phyloP scores from a whole-genome alignment of 2,113 vertebrate species.

The Xiphophorus maculatus region DNA sequence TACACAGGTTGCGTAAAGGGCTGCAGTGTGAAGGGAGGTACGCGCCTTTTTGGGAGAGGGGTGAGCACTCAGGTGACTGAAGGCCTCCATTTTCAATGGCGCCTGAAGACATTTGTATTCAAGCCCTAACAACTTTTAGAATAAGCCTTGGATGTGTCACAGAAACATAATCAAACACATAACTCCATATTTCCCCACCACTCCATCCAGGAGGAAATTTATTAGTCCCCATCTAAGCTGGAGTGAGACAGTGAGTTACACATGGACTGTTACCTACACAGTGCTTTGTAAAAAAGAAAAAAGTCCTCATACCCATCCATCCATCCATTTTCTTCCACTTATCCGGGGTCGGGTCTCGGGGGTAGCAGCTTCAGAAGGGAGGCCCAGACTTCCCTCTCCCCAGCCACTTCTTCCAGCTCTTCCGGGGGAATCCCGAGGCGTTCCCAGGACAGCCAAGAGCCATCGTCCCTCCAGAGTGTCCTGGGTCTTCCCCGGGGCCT shows the following conservation, averaged over 20 bases:
- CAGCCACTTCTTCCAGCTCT: no score
- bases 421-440: no score
- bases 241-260: not conserved
- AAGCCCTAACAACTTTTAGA: slow-evolving; percentile 32
- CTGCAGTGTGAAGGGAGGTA: slow-evolving; percentile 8
- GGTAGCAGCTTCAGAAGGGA: no score
- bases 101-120: slow-evolving; percentile 35
- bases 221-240: not conserved
- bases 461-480: no score
- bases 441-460: no score
- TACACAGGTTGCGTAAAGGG: slow-evolving; percentile 28
- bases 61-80: slow-evolving; percentile 2
- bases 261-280: not conserved
- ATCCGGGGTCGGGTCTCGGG: no score
- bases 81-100: slow-evolving; percentile 23
- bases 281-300: no score
- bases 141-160: not conserved
- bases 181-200: not conserved
- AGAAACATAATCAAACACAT: not conserved
- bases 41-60: slow-evolving; percentile 13
- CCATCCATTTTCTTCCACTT: no score
- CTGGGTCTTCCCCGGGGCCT: no score
- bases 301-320: not conserved
- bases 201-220: not conserved
- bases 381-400: no score